A percentile compares a stretch with the other conserved stretches of the same genome.
Evolutionary conservation across 2,888 invertebrate genomes (phyloP).

Genomic region (Gasteruption jaculator): DNA sequence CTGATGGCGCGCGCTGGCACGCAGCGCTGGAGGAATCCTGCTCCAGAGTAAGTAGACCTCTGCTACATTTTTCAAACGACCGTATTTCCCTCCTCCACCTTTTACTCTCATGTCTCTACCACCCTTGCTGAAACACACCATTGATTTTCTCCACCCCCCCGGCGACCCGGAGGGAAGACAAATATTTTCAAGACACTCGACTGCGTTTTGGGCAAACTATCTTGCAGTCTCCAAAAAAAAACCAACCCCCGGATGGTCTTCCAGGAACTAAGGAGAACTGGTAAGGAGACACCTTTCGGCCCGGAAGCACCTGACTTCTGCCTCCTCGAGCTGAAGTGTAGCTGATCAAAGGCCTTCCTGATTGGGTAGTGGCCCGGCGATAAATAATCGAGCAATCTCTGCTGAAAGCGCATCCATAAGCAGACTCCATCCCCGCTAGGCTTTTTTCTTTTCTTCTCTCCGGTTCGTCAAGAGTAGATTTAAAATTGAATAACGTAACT

Average conservation of each 20-base stretch:
- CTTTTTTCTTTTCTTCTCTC: too few relatives aligned
- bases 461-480: too few relatives aligned
- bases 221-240: too few relatives aligned
- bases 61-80: slow-evolving; percentile 13
- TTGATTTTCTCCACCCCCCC: slow-evolving; percentile 1
- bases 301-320: slow-evolving; percentile 8
- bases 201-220: slow-evolving; percentile 1
- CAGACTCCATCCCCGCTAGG: too few relatives aligned
- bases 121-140: not conserved
- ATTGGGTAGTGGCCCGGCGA: slow-evolving; percentile 31
- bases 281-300: too few relatives aligned
- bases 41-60: slow-evolving; percentile 65
- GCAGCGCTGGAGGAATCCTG: slow-evolving; percentile 72
- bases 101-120: slow-evolving; percentile 1
- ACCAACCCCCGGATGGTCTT: too few relatives aligned
- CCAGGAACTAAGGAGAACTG: too few relatives aligned
- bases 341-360: slow-evolving; percentile 34
- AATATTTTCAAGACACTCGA: slow-evolving; percentile 9
- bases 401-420: too few relatives aligned
- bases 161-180: slow-evolving; percentile 13
- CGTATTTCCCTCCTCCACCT: not conserved
- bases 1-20: slow-evolving; percentile 74
- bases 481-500: too few relatives aligned
- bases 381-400: slow-evolving; percentile 35
- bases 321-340: slow-evolving; percentile 24